A percentile compares a stretch with the other conserved stretches of the same genome.
Evolutionary conservation across 2,797 vertebrate species (phyloP).

Genomic region (Champsocephalus esox): DNA sequence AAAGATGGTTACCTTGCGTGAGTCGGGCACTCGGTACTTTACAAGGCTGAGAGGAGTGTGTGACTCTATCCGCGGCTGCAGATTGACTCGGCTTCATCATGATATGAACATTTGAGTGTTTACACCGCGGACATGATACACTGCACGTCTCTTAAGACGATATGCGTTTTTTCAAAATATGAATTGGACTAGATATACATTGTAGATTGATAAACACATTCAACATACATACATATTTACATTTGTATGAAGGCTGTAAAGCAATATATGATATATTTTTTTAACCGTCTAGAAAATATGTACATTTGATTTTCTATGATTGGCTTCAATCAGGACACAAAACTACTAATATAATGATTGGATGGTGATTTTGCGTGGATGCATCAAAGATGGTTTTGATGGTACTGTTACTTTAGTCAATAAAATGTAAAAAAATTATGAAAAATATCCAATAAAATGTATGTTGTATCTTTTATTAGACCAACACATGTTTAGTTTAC

Average conservation of each 20-base stretch:
- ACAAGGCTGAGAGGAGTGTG: slow-evolving; percentile 67
- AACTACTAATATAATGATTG: background rate
- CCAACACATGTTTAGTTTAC: too few relatives aligned
- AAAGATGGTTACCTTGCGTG: slow-evolving; percentile 70
- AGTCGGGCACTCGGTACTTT: slow-evolving; percentile 67
- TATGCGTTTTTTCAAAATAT: slow-evolving; percentile 35
- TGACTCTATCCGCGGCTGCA: slow-evolving; percentile 49
- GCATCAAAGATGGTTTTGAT: background rate
- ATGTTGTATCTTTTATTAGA: too few relatives aligned
- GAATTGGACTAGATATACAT: slow-evolving; percentile 27
- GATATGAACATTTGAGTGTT: slow-evolving; percentile 66
- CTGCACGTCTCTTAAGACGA: slow-evolving; percentile 14
- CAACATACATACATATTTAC: slow-evolving; percentile 1
- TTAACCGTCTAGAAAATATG: background rate
- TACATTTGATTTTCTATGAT: background rate
- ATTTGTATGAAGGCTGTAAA: background rate
- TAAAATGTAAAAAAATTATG: background rate
- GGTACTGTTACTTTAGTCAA: background rate
- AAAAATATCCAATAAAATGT: background rate
- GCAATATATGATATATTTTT: background rate
- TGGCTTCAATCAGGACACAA: background rate
- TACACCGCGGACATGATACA: slow-evolving; percentile 40
- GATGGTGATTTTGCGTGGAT: background rate
- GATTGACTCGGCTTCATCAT: slow-evolving; percentile 67
- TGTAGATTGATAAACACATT: slow-evolving; percentile 28